A percentile compares a stretch with the other conserved stretches of the same genome.
Conservation (phyloP, 2,113 vertebrate genomes). For the Eulemur macaco region DNA sequence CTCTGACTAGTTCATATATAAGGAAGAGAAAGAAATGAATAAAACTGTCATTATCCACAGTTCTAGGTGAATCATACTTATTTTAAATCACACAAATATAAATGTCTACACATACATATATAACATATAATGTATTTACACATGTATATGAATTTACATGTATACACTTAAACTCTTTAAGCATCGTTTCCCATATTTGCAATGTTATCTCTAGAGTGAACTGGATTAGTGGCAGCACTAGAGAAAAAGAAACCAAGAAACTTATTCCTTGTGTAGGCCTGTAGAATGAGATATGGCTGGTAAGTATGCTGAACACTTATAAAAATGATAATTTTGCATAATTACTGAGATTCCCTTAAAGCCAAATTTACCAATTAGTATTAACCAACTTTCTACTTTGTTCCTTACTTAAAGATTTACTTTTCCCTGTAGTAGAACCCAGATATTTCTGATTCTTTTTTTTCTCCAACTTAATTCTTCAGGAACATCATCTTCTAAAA, state of each 20-base stretch:
- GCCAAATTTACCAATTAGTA: not conserved
- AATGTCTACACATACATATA: not conserved
- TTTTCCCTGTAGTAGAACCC: not conserved
- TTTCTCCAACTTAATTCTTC: not conserved
- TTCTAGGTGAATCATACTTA: not conserved
- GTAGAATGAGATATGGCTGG: not conserved
- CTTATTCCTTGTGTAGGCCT: not conserved
- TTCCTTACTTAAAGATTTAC: not conserved
- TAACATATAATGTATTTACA: not conserved
- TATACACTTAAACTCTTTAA: not conserved
- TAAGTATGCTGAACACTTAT: not conserved
- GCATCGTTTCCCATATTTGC: not conserved
- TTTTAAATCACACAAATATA: not conserved
- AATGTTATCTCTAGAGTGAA: not conserved
- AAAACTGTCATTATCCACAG: not conserved
- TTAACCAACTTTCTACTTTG: not conserved
- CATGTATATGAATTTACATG: not conserved
- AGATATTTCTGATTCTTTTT: not conserved
- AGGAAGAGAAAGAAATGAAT: not conserved
- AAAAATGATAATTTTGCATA: not conserved
- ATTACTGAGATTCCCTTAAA: not conserved
- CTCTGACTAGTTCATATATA: not conserved
- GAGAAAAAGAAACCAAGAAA: not conserved
- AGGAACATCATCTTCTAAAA: not conserved
- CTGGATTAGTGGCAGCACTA: not conserved